These are phyloP conservation scores for Oxyura jamaicensis DNA, from an alignment of 2,113 vertebrate species.

Conservation along the genomic window DNA sequence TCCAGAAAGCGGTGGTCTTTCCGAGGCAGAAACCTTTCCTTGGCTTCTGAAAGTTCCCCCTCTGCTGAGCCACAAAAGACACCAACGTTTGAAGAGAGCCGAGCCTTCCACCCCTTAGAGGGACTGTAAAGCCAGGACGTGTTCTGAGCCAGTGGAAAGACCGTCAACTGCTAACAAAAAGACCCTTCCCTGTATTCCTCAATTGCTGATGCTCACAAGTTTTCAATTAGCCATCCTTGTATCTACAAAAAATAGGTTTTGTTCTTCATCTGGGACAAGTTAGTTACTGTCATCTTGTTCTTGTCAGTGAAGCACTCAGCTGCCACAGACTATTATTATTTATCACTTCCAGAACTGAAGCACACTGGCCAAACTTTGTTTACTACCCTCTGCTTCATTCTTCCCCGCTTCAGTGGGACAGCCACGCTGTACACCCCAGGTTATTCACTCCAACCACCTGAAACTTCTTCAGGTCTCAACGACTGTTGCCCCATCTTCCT, in stretches of 20 bases:
- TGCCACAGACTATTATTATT: neutral
- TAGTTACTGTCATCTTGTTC: slow-evolving; percentile 44
- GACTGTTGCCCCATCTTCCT: neutral
- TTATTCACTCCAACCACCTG: neutral
- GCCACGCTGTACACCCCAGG: neutral
- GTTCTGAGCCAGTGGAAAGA: neutral
- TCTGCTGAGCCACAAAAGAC: neutral
- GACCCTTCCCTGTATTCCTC: neutral
- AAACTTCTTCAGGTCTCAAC: neutral
- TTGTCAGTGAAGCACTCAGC: slow-evolving; percentile 36
- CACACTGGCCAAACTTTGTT: neutral
- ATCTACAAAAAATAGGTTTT: slow-evolving; percentile 12
- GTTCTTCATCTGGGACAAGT: slow-evolving; percentile 18
- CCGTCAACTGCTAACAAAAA: neutral
- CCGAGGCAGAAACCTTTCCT: slow-evolving; percentile 32
- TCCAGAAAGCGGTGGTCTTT: slow-evolving; percentile 27
- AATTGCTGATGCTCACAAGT: neutral
- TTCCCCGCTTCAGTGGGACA: neutral
- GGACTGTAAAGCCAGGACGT: neutral
- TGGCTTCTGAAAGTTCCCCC: neutral
- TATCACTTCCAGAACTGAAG: slow-evolving; percentile 42
- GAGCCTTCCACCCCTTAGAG: neutral
- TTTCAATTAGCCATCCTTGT: slow-evolving; percentile 36
- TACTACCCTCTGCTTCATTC: neutral
- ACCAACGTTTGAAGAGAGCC: neutral